Conservation (phyloP, 2,888 invertebrate species). For the Cephonodes hylas region DNA sequence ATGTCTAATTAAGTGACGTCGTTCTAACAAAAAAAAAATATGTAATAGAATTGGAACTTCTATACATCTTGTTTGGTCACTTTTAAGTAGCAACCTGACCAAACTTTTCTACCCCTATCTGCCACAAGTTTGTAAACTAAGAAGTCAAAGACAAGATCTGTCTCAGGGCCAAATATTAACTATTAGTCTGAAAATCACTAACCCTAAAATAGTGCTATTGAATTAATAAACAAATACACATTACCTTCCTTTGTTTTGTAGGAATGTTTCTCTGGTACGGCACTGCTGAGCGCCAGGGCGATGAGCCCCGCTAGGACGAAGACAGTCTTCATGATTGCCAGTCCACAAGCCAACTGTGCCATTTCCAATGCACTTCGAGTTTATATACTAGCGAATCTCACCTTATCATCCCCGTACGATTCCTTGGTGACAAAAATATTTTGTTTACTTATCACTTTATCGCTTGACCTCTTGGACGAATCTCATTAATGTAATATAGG, state of each 20-base stretch:
- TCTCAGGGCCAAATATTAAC: too few species aligned
- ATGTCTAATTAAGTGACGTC: too few species aligned
- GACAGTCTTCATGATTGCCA: conserved; percentile 73
- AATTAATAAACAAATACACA: conserved; percentile 14
- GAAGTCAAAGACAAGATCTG: too few species aligned
- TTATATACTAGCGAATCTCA: conserved; percentile 34
- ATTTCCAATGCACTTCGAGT: neutral
- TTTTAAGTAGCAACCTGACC: too few species aligned
- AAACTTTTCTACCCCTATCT: too few species aligned
- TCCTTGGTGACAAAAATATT: conserved; percentile 26
- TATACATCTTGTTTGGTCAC: too few species aligned
- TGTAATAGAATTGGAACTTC: too few species aligned
- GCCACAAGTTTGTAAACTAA: too few species aligned
- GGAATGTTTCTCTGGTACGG: conserved; percentile 34
- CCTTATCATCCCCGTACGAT: conserved; percentile 19
- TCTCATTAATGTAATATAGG: neutral
- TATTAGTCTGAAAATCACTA: too few species aligned
- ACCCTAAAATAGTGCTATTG: neutral
- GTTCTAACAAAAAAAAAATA: too few species aligned
- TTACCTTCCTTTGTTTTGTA: conserved; percentile 46
- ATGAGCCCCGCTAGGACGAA: conserved; percentile 62
- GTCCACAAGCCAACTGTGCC: conserved; percentile 58
- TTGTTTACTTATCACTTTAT: conserved; percentile 26
- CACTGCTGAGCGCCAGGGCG: conserved; percentile 57
- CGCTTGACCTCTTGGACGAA: neutral